Evolutionary conservation across 2,113 vertebrate species (phyloP), one percentile per base, ranked within the genome.

Genomic region (Gallinago jamesoni): DNA sequence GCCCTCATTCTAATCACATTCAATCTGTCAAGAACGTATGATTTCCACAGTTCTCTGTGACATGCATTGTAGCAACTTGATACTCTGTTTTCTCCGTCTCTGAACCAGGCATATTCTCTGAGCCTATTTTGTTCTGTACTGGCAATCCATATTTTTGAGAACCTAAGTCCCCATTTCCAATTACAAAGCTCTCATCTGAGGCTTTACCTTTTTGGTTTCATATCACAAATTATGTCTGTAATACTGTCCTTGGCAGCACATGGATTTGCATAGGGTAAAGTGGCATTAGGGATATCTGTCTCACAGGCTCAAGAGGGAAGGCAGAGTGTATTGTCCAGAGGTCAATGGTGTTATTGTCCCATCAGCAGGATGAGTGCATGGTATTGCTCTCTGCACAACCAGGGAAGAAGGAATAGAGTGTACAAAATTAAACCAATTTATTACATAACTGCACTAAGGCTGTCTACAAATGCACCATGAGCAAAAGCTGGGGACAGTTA

Each of bases 41-140:
- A 89, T 94, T 97, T 90, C 83, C 92, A 83, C 72, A 69, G 20
- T 76, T 94, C 39, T 69, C 78, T 86, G 52, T 94, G 91, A 75
- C 10, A 1, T 70, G 57, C 69, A 84, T 69, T 89, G 37, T 60
- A 95, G 94, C 93, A 79, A 60, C 64, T 59, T 62, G 39, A 94
- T 84, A 86, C 7, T 89, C 82, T 91, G 9, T 84, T 97, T 84
- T 83, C 39, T 37, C 13, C 27, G 14, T 68, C 27, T 77, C 53
- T 69, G 74, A 70, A 72, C 39, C 64, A 84, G 60, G 7, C 56
- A 43, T 66, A 15, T 55, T 80, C 60, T 88, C 33, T 88, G 60
- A 92, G 45, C 37, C 45, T 62, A 11, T 53, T 57, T 93, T 78
- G 41, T 60, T 72, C 45, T 73, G 1, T 62, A 62, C 50, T 96